phyloP scores from a whole-genome alignment of 2,797 vertebrate species.

The Rallus crepitans region DNA sequence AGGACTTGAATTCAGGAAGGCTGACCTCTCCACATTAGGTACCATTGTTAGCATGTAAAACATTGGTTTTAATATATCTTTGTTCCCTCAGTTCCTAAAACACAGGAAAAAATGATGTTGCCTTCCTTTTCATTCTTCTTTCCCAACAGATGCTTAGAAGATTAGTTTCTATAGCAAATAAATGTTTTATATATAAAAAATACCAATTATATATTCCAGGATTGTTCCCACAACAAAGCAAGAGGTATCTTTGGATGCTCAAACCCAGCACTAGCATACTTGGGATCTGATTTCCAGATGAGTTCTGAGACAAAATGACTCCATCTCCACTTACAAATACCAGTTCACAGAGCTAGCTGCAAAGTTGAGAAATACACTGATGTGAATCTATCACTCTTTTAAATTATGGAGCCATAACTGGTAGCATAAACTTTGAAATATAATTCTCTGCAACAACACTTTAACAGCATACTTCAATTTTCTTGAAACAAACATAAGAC shows the following conservation, averaged over 20 bases:
- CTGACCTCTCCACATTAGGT: background rate
- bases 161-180: background rate
- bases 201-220: background rate
- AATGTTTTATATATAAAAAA: too few relatives aligned
- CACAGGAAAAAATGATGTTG: background rate
- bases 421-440: background rate
- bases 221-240: background rate
- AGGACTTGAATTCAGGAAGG: background rate
- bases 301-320: background rate
- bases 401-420: background rate
- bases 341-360: background rate
- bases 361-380: background rate
- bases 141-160: background rate
- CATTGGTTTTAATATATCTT: background rate
- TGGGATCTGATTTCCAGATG: background rate
- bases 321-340: background rate
- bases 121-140: background rate
- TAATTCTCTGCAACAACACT: background rate
- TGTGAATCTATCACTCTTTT: background rate
- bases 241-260: background rate
- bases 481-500: background rate
- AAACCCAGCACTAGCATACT: background rate
- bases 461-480: background rate
- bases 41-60: background rate
- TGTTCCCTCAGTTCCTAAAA: background rate